Evolutionary conservation across 1,140 invertebrate genomes (phyloP), one percentile per base, ranked within the genome.

Genomic region (Trichonephila clavata): DNA sequence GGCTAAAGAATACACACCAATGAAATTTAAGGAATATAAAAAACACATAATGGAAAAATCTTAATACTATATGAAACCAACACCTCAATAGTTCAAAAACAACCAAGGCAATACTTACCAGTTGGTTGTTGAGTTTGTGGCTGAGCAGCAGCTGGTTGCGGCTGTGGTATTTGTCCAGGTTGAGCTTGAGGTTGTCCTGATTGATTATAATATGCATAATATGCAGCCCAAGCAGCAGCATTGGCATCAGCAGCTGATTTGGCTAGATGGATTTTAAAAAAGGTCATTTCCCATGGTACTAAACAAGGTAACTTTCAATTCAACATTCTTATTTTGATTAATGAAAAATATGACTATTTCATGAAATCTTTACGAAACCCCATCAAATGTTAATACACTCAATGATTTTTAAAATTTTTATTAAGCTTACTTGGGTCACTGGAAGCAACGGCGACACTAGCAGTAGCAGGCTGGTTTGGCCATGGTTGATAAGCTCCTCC

Each of bases 211-310:
- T 96, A 96, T 68, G 96, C 95, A 95, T 96, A 97, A 94, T 96
- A 96, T 20, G 96, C 96, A 63, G 96, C 96, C 96, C 96, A 97
- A 24, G 96, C 96, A 59, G 96, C 96, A 86, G 96, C 96, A 95
- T 96, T 96, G 13, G 95, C 95, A 94, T 95, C 96, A 92, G 94
- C 95, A 95, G 95, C 95, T 24, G 68, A 65, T 87, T 93, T 93
- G 1, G 43, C 92, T 95, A 84, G 0, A 50, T 13, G 10, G 50
- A 50, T 50, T 6, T 20, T 2, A 24, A n/a, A 32, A 16, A 39
- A 39, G 14, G 10, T 80, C 16, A 80, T 21, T 80, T 80, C 4
- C 24, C 32, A 20, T n/a, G 1, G 32, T 21, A 24, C n/a, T 32
- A 4, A 24, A 32, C 20, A 32, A 77, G 14, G n/a, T 1, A 77